phyloP scores from a whole-genome alignment of 2,113 vertebrate genomes.

The Labeo rohita region DNA sequence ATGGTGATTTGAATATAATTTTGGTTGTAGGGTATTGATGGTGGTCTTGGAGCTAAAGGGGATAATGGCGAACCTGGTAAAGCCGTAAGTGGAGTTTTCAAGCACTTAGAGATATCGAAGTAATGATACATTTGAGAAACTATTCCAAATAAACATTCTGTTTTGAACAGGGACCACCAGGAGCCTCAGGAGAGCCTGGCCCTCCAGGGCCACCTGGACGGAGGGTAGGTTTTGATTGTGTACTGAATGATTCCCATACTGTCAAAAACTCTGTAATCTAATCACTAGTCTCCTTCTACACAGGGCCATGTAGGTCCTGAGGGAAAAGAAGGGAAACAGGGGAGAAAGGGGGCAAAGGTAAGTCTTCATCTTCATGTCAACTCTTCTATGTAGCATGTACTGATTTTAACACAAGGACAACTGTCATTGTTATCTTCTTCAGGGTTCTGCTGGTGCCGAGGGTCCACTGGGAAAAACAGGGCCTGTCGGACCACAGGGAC shows the following conservation, averaged over 20 bases:
- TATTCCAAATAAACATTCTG: not conserved
- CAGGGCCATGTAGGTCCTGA: slow-evolving; percentile 80
- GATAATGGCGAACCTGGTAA: slow-evolving; percentile 85
- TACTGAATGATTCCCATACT: not conserved
- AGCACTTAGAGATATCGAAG: not conserved
- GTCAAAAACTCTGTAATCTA: slow-evolving; percentile 1
- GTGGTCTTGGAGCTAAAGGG: slow-evolving; percentile 83
- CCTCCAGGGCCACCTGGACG: slow-evolving; percentile 85
- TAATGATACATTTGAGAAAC: not conserved
- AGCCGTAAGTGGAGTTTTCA: slow-evolving; percentile 73
- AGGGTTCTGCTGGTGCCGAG: slow-evolving; percentile 80
- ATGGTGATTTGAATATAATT: slow-evolving; percentile 31
- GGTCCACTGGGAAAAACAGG: slow-evolving; percentile 83
- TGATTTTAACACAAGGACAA: not conserved
- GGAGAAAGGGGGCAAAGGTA: slow-evolving; percentile 88
- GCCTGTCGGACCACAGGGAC: slow-evolving; percentile 83
- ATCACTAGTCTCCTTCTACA: not conserved
- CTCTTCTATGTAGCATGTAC: not conserved
- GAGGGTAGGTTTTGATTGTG: slow-evolving; percentile 75
- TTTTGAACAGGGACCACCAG: slow-evolving; percentile 81
- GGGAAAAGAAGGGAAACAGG: slow-evolving; percentile 87
- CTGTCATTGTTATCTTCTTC: slow-evolving; percentile 2
- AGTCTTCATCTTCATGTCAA: slow-evolving; percentile 18
- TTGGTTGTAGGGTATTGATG: slow-evolving; percentile 82
- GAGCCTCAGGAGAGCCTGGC: slow-evolving; percentile 88